These are phyloP conservation scores for Percopsis omiscomaycus DNA, from an alignment of 2,797 vertebrate genomes.

Conservation along the genomic window DNA sequence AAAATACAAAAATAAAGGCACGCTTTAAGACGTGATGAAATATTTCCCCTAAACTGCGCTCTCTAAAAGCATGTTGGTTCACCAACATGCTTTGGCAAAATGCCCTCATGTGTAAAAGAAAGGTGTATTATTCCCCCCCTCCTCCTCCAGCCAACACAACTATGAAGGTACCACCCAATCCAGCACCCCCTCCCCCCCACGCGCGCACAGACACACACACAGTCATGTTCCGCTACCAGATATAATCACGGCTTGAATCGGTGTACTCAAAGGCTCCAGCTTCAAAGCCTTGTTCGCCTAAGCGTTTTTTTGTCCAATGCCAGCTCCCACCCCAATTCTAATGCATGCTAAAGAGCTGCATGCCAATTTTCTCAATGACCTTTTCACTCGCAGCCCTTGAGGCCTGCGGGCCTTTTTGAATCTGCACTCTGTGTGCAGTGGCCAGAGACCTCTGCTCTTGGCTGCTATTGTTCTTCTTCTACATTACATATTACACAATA, in stretches of 20 bases:
- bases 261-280: slow-evolving; percentile 47
- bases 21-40: neutral
- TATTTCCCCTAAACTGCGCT: neutral
- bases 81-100: neutral
- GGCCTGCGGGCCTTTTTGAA: slow-evolving; percentile 37
- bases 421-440: slow-evolving; percentile 3
- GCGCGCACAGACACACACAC: neutral
- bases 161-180: slow-evolving; percentile 18
- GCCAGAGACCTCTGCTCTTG: slow-evolving; percentile 28
- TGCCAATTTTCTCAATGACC: slow-evolving; percentile 48
- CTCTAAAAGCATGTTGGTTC: neutral
- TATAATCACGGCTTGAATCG: slow-evolving; percentile 30
- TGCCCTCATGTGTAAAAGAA: neutral
- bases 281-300: slow-evolving; percentile 55
- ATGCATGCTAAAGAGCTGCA: slow-evolving; percentile 56
- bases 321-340: slow-evolving; percentile 33
- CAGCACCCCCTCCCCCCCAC: neutral
- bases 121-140: neutral
- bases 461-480: slow-evolving; percentile 23
- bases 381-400: slow-evolving; percentile 32
- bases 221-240: slow-evolving; percentile 10
- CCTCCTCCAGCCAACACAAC: slow-evolving; percentile 5
- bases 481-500: slow-evolving; percentile 12
- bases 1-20: neutral
- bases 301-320: slow-evolving; percentile 41